Percentiles rank a stretch among this genome's conserved stretches.
These are phyloP conservation scores for Pangasius sanitwongsei DNA, from an alignment of 2,797 vertebrate genomes.

Conservation along the genomic window DNA sequence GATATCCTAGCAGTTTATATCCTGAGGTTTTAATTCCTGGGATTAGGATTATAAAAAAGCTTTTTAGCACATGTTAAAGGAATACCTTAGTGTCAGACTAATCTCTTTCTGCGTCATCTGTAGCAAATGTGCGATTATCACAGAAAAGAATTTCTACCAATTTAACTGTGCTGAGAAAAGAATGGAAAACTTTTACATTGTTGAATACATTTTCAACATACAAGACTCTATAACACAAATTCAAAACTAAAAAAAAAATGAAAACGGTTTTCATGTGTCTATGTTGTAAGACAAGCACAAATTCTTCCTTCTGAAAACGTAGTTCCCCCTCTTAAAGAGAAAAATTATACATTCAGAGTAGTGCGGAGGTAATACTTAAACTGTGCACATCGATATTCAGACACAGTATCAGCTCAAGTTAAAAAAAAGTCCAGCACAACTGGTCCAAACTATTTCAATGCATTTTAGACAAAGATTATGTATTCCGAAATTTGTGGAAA, in stretches of 20 bases:
- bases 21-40: not conserved
- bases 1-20: not conserved
- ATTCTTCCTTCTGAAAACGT: not conserved
- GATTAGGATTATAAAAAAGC: not conserved
- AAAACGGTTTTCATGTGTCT: not conserved
- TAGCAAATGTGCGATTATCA: not conserved
- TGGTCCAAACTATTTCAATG: not conserved
- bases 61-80: not conserved
- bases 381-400: not conserved
- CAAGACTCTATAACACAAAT: not conserved
- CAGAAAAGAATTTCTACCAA: not conserved
- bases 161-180: not conserved
- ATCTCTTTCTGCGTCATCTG: not conserved
- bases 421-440: not conserved
- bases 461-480: not conserved
- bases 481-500: not conserved
- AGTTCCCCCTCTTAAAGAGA: not conserved
- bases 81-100: not conserved
- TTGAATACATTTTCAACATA: not conserved
- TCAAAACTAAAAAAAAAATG: not conserved
- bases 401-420: not conserved
- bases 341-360: not conserved
- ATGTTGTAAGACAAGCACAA: not conserved
- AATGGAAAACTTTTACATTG: not conserved
- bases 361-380: not conserved